These are phyloP conservation scores for Trogon melanurus DNA, from an alignment of 2,113 vertebrate genomes.

Conservation along the genomic window DNA sequence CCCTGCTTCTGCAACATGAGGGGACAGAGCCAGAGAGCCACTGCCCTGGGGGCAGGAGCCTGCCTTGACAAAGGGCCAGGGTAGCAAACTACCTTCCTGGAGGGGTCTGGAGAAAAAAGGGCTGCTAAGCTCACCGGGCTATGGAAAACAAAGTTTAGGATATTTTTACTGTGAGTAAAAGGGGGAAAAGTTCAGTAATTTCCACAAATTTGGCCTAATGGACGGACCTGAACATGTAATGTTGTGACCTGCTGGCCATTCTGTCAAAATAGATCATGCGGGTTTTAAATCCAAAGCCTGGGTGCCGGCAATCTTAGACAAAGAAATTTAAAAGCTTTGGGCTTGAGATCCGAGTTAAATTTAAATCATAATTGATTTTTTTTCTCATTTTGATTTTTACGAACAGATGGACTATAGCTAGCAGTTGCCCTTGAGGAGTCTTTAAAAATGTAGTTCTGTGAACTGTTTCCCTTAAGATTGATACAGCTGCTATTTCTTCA, in stretches of 20 bases:
- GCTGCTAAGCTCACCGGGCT: background rate
- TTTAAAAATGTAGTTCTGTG: conserved; percentile 39
- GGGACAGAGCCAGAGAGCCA: background rate
- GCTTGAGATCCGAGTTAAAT: conserved; percentile 33
- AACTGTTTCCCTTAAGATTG: conserved; percentile 60
- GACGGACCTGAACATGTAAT: background rate
- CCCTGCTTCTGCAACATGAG: background rate
- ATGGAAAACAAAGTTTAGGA: background rate
- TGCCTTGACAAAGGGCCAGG: background rate
- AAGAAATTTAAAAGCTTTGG: conserved; percentile 36
- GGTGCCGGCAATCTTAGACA: background rate
- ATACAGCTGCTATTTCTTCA: conserved; percentile 52
- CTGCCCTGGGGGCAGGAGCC: background rate
- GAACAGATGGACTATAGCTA: conserved; percentile 45
- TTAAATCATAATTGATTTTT: conserved; percentile 53
- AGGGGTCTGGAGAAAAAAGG: background rate
- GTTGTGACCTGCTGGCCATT: background rate
- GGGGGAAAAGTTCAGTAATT: background rate
- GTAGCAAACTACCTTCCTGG: background rate
- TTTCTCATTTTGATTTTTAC: conserved; percentile 42
- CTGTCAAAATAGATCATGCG: background rate
- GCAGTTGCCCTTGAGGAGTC: conserved; percentile 48
- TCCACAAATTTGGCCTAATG: background rate
- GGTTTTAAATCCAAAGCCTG: background rate
- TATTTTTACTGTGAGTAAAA: background rate